phyloP scores from a whole-genome alignment of 1,140 invertebrate genomes.

The Aphidius gifuensis region DNA sequence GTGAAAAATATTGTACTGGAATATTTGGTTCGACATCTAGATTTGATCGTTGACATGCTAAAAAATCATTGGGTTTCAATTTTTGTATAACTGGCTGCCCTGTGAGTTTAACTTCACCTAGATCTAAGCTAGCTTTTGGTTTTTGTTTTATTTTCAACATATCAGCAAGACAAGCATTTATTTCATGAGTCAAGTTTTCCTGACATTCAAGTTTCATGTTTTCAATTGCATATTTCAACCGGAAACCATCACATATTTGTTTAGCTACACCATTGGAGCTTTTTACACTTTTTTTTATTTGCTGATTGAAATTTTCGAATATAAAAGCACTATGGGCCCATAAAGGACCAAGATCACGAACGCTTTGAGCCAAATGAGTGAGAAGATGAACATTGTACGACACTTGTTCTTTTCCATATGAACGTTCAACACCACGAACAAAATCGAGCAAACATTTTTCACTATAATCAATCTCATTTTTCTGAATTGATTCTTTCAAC shows the following conservation, averaged over 20 bases:
- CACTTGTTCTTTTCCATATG: slow-evolving; percentile 26
- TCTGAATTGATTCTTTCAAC: slow-evolving; percentile 20
- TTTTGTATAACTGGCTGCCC: too few species aligned
- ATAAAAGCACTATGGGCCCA: slow-evolving; percentile 26
- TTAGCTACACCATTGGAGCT: slow-evolving; percentile 13
- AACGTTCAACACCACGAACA: slow-evolving; percentile 25
- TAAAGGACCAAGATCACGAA: slow-evolving; percentile 26
- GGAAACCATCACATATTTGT: slow-evolving; percentile 19
- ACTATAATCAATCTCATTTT: slow-evolving; percentile 20
- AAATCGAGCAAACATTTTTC: slow-evolving; percentile 26
- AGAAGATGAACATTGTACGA: slow-evolving; percentile 32
- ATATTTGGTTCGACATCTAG: too few species aligned
- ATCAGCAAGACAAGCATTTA: neutral
- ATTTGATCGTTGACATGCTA: too few species aligned
- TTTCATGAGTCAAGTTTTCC: neutral
- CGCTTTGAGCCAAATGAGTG: slow-evolving; percentile 22
- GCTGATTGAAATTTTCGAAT: slow-evolving; percentile 22
- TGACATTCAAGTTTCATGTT: slow-evolving; percentile 2
- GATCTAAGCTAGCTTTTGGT: too few species aligned
- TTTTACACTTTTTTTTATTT: slow-evolving; percentile 15
- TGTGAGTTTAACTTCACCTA: too few species aligned
- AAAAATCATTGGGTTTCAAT: too few species aligned
- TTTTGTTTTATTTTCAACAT: too few species aligned
- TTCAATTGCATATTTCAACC: slow-evolving; percentile 2
- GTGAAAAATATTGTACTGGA: too few species aligned